Percentiles rank a stretch among this genome's conserved stretches.
Evolutionary conservation across 2,888 invertebrate species (phyloP).

Genomic region (Drosophila cyrtoloma): DNA sequence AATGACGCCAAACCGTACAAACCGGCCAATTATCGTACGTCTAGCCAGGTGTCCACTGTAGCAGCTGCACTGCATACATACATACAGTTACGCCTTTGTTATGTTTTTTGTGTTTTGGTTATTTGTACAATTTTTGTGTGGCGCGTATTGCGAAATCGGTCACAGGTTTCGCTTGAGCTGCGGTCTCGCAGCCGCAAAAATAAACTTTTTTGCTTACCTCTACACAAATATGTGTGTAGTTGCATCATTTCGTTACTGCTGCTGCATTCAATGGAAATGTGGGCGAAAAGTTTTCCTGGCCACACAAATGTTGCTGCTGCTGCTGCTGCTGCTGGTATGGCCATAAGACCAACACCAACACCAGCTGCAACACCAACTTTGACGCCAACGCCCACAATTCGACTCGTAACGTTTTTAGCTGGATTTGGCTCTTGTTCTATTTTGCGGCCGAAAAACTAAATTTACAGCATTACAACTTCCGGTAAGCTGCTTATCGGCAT

Average conservation of each 20-base stretch:
- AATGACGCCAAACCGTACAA: slow-evolving; percentile 48
- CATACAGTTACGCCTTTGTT: not conserved
- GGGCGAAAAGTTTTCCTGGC: slow-evolving; percentile 58
- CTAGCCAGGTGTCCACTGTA: slow-evolving; percentile 16
- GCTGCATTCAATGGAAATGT: slow-evolving; percentile 67
- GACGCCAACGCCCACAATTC: slow-evolving; percentile 2
- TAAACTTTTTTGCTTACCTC: slow-evolving; percentile 75
- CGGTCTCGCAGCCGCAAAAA: slow-evolving; percentile 41
- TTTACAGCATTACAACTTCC: slow-evolving; percentile 81
- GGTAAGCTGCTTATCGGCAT: slow-evolving; percentile 80
- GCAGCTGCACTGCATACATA: too few relatives aligned
- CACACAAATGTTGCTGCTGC: slow-evolving; percentile 35
- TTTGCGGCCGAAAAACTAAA: slow-evolving; percentile 81
- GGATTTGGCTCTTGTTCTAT: slow-evolving; percentile 50
- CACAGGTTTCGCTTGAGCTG: slow-evolving; percentile 74
- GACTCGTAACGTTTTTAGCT: slow-evolving; percentile 2
- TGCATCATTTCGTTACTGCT: slow-evolving; percentile 28
- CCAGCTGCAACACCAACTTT: not conserved
- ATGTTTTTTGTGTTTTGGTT: not conserved
- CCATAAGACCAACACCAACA: slow-evolving; percentile 18
- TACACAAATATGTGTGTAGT: slow-evolving; percentile 46
- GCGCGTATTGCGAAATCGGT: slow-evolving; percentile 62
- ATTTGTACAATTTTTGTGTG: slow-evolving; percentile 27
- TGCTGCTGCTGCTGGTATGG: slow-evolving; percentile 3
- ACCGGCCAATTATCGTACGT: slow-evolving; percentile 48